These are phyloP conservation scores for Chionomys nivalis DNA, from an alignment of 2,113 vertebrate species.

Conservation along the genomic window DNA sequence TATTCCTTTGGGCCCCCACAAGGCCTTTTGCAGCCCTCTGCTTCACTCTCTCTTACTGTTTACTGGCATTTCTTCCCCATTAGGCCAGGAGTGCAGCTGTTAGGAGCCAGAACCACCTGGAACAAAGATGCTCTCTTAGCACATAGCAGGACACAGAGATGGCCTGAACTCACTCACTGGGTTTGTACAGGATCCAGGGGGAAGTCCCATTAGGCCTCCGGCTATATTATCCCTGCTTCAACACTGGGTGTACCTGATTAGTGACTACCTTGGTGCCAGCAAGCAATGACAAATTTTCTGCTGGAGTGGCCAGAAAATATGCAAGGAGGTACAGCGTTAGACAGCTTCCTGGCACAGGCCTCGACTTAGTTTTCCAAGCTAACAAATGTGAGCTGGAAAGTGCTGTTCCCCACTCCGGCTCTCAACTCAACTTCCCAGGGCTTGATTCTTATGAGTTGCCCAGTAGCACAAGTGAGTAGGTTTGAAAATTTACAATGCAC, in stretches of 20 bases:
- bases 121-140: conserved; percentile 40
- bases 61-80: background rate
- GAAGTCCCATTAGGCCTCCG: conserved; percentile 10
- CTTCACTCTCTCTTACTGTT: conserved; percentile 30
- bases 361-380: background rate
- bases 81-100: conserved; percentile 8
- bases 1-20: background rate
- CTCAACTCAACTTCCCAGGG: background rate
- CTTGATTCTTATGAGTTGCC: conserved; percentile 48
- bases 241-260: conserved; percentile 57
- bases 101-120: conserved; percentile 27
- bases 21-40: background rate
- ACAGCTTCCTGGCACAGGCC: background rate
- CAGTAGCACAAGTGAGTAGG: background rate
- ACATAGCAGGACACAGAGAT: conserved; percentile 8
- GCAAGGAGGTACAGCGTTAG: background rate
- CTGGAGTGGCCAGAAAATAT: background rate
- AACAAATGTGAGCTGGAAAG: conserved; percentile 21
- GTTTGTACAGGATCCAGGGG: background rate
- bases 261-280: background rate
- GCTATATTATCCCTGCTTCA: background rate
- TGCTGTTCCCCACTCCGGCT: background rate
- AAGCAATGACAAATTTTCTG: conserved; percentile 30
- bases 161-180: background rate
- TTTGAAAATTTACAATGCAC: conserved; percentile 35